Evolutionary conservation across 2,888 invertebrate genomes (phyloP), one percentile per base, ranked within the genome.

Genomic region (Pachycephus smyrnensis): DNA sequence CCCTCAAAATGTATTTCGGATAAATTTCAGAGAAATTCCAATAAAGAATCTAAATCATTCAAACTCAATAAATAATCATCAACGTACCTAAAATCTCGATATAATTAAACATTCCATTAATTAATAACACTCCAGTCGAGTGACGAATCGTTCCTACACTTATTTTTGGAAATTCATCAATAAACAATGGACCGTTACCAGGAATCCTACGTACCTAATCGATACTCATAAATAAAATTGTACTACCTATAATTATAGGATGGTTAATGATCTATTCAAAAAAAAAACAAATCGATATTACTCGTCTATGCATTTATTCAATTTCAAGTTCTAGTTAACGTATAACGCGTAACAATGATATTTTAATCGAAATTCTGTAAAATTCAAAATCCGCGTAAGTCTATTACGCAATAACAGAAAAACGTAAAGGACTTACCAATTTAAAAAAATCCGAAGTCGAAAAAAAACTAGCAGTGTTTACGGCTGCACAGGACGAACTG

Each of bases 401-500:
- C 32, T 71, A 30, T 31, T 71, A 32, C 71, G 71, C 31, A 12
- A 31, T 32, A 31, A 12, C 15, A 11, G n/a, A 11, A 12, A 32
- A 69, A 69, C 30, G n/a, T 9, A 9, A 71, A 15, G 3, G 77
- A 82, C 82, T 82, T 80, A 82, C 84, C 82, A 75, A 79, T 75
- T 35, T 31, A 73, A 77, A 75, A 82, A 80, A 76, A 76, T 75
- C 77, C 76, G 76, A 81, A 77, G 79, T 80, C 80, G 82, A 84
- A 77, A 71, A 71, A 76, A 82, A 83, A 85, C 86, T 86, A 82
- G 84, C 23, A 55, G 55, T 23, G 55, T 23, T 55, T 55, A 83
- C 84, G 84, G 80, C 74, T 73, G 85, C 86, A 83, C 85, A 84
- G 83, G 80, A 81, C 83, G 80, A 83, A 86, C 86, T 88, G 83